Base-by-base conservation (phyloP, 2,113 vertebrate genomes). In the Crotalus horridus region DNA sequence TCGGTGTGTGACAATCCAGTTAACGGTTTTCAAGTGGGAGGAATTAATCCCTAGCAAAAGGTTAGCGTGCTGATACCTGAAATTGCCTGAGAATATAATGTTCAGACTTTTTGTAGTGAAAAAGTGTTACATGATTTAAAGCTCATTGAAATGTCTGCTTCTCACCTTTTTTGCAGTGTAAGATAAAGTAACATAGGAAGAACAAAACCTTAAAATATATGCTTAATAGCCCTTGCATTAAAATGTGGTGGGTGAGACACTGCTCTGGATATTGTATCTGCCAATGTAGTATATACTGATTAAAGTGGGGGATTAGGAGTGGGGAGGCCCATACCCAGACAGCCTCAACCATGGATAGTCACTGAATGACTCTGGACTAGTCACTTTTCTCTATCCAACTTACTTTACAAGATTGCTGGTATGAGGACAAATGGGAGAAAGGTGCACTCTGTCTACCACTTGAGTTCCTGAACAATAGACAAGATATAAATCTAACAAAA, bases 161-260 rank as follows among this genome's bases (percentile, higher is more conserved):
- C 90, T 85, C 85, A 81, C 48, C 91, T 93, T 91, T 55, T 93
- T 90, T 94, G 29, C 69, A 93, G 51, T 56, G 43, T 0, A 2
- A 94, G 85, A 51, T 51, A 51, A 51, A 51, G 51, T 58, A 93
- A 88, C 85, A 87, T 64, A 90, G 39, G 43, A 61, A 90, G 81
- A 91, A 92, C 86, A 92, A 95, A 29, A 91, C 20, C 69, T 96
- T 88, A 95, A 95, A 81, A 96, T 93, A 89, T 90, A 95, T 96
- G 87, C 87, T 94, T 55, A 55, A 94, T 23, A 58, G 87, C 90
- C 85, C 90, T 24, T 69, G 48, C 33, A 13, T 29, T 89, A 94
- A 43, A 0, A 0, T 74, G 0, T 0, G 46, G 69, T 89, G 91
- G 56, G 17, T 69, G 90, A 92, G 91, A 89, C 90, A 93, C 33